Conservation (phyloP, 2,797 vertebrate species). For the Microcaecilia unicolor region DNA sequence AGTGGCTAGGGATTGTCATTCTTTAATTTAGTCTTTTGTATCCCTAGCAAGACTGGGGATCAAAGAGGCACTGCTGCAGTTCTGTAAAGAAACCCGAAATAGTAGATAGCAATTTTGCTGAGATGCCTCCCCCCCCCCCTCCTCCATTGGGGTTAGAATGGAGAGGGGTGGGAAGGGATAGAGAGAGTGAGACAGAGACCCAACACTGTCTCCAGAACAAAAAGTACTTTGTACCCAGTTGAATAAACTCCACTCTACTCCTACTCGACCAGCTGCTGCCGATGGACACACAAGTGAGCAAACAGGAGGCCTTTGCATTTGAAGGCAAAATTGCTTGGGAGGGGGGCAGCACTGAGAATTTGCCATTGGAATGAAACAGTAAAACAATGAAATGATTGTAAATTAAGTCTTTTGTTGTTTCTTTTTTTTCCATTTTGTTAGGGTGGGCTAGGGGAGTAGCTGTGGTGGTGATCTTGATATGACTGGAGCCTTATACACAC, state of each 20-base stretch:
- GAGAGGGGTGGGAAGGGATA: too few relatives aligned
- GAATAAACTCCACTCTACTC: neutral
- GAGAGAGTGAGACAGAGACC: too few relatives aligned
- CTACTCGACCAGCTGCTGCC: neutral
- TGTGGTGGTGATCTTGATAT: neutral
- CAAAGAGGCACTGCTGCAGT: conserved; percentile 16
- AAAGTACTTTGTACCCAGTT: conserved; percentile 46
- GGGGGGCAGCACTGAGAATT: neutral
- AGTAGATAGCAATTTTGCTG: conserved; percentile 12
- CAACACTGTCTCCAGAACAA: conserved; percentile 26
- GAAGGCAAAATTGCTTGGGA: neutral
- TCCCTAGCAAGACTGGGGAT: neutral
- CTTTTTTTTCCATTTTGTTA: neutral
- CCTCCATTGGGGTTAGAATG: neutral
- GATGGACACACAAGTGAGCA: neutral
- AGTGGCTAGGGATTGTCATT: neutral
- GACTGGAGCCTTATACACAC: neutral
- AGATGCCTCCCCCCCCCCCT: neutral
- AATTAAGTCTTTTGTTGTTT: neutral
- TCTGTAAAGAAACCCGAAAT: conserved; percentile 10
- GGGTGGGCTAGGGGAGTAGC: too few relatives aligned
- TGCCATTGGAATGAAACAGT: neutral
- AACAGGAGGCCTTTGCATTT: neutral
- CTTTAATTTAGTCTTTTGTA: neutral
- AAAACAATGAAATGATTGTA: neutral